These are phyloP conservation scores for Sipha flava DNA, from an alignment of 1,140 invertebrate genomes.

Conservation along the genomic window DNA sequence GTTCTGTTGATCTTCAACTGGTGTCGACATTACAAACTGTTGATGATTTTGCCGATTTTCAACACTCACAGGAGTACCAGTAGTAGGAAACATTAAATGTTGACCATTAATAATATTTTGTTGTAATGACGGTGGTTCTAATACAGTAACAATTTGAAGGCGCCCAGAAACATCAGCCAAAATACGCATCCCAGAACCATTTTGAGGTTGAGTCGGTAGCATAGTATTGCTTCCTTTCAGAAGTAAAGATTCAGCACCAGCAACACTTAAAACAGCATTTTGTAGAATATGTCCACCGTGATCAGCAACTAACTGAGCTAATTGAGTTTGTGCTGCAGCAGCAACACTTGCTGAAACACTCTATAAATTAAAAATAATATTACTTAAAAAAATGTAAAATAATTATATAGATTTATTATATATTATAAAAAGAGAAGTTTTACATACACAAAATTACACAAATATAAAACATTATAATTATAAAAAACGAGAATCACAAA, in stretches of 20 bases:
- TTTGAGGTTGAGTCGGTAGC: slow-evolving; percentile 37
- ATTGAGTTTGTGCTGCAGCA: slow-evolving; percentile 39
- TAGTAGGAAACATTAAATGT: slow-evolving; percentile 20
- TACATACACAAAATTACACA: too few species aligned
- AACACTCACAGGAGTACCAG: slow-evolving; percentile 14
- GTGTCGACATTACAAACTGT: slow-evolving; percentile 16
- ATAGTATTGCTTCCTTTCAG: slow-evolving; percentile 35
- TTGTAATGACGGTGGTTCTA: slow-evolving; percentile 16
- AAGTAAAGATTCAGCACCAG: slow-evolving; percentile 37
- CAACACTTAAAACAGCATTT: slow-evolving; percentile 39
- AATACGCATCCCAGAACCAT: slow-evolving; percentile 36
- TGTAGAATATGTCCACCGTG: slow-evolving; percentile 40
- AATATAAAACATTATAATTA: too few species aligned
- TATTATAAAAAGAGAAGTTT: too few species aligned
- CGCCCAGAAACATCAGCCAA: slow-evolving; percentile 36
- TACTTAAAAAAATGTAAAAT: not conserved
- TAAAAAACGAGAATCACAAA: too few species aligned
- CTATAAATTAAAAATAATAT: not conserved
- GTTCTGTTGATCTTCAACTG: slow-evolving; percentile 17
- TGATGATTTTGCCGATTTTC: slow-evolving; percentile 30
- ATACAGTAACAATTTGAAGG: slow-evolving; percentile 33
- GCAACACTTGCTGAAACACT: slow-evolving; percentile 40
- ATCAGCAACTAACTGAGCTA: slow-evolving; percentile 40
- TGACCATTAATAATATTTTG: slow-evolving; percentile 28
- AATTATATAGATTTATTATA: not conserved